These are phyloP conservation scores for Drymodes brunneopygia DNA, from an alignment of 2,113 vertebrate species.

Conservation along the genomic window DNA sequence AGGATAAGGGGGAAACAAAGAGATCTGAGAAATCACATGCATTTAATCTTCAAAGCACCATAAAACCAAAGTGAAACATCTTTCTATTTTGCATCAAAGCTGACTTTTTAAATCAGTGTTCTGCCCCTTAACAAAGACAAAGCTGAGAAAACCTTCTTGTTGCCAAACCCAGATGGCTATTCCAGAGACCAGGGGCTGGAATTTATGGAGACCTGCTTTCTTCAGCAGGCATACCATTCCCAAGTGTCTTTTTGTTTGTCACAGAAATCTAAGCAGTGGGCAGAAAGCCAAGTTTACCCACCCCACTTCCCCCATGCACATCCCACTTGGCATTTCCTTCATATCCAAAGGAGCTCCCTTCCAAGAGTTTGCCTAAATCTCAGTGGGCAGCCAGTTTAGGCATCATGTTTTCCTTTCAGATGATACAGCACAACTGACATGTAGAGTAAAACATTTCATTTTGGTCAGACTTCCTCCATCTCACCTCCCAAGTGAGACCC, in stretches of 20 bases:
- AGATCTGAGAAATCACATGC: neutral
- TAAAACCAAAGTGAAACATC: neutral
- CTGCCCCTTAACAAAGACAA: neutral
- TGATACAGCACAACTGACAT: neutral
- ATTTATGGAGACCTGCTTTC: neutral
- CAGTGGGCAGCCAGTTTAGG: neutral
- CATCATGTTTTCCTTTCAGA: neutral
- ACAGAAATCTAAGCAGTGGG: neutral
- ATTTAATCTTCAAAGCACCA: constrained; percentile 27
- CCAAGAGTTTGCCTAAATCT: neutral
- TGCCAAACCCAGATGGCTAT: neutral
- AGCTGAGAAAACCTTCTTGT: neutral
- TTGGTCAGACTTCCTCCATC: neutral
- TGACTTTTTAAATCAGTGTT: neutral
- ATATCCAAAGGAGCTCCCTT: neutral
- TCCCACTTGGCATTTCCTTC: neutral
- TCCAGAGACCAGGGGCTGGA: neutral
- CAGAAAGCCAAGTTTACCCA: neutral
- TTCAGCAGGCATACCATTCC: neutral
- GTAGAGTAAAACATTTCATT: neutral
- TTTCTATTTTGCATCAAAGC: neutral
- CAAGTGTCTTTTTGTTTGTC: neutral
- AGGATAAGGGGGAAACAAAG: neutral
- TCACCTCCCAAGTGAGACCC: neutral
- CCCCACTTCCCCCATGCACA: neutral